Evolutionary conservation across 2,888 invertebrate species (phyloP).

Genomic region (Acrocera orbiculus): DNA sequence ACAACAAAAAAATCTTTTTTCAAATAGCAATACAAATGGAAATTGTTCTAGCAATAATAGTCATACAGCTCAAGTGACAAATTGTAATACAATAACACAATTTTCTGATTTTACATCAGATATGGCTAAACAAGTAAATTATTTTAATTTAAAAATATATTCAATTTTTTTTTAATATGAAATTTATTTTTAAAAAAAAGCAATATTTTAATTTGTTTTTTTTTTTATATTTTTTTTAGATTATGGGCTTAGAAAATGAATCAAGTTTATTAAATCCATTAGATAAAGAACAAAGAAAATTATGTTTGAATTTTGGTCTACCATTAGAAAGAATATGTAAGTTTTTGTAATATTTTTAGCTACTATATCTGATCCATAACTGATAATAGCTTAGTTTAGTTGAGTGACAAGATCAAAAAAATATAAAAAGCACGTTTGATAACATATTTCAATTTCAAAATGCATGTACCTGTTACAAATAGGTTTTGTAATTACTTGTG

Average conservation of each 20-base stretch:
- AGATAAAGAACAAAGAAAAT: constrained; percentile 30
- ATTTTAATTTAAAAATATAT: not conserved
- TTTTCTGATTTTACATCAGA: constrained; percentile 17
- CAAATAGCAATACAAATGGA: constrained; percentile 28
- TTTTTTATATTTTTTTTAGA: constrained; percentile 21
- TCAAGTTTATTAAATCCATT: constrained; percentile 30
- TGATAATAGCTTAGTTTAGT: too few relatives aligned
- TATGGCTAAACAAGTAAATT: constrained; percentile 16
- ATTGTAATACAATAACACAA: constrained; percentile 25
- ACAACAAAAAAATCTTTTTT: constrained; percentile 33
- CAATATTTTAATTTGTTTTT: constrained; percentile 8
- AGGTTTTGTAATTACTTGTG: too few relatives aligned
- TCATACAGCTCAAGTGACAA: constrained; percentile 15
- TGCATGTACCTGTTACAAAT: too few relatives aligned
- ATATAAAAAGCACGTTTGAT: too few relatives aligned
- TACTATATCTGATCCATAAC: too few relatives aligned
- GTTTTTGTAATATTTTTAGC: constrained; percentile 13
- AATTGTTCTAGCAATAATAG: constrained; percentile 18
- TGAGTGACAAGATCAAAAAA: too few relatives aligned
- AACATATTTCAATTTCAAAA: too few relatives aligned
- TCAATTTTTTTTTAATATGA: not conserved
- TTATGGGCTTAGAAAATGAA: constrained; percentile 30
- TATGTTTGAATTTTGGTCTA: constrained; percentile 27
- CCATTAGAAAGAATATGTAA: constrained; percentile 30
- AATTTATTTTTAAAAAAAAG: constrained; percentile 7